Conservation (phyloP, 2,113 vertebrate species). For the Channa maculata region DNA sequence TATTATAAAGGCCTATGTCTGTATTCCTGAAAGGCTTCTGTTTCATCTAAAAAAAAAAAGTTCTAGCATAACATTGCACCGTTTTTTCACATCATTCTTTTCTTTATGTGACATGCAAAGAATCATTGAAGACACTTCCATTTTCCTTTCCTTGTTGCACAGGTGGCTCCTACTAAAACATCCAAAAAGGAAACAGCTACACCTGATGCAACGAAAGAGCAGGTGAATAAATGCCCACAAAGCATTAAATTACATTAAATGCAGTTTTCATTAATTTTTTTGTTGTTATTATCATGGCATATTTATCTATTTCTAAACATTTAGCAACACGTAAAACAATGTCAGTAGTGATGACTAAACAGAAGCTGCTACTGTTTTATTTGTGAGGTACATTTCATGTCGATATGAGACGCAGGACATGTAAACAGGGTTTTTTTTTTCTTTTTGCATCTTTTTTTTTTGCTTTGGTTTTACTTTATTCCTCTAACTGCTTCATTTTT, state of each 20-base stretch:
- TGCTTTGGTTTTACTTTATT: slow-evolving; percentile 30
- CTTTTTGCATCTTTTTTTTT: slow-evolving; percentile 12
- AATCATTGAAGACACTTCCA: slow-evolving; percentile 14
- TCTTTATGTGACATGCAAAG: slow-evolving; percentile 2
- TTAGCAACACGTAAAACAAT: neutral
- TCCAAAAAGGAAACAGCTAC: slow-evolving; percentile 79
- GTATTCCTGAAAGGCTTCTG: slow-evolving; percentile 57
- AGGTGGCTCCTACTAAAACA: slow-evolving; percentile 81
- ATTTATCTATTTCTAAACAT: neutral
- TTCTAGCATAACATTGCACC: too few species aligned
- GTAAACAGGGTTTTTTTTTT: slow-evolving; percentile 23
- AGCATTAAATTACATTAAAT: neutral
- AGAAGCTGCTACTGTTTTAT: neutral
- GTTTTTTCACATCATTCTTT: neutral
- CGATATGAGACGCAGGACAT: too few species aligned
- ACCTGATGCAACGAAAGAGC: slow-evolving; percentile 79
- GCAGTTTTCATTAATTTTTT: neutral
- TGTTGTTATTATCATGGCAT: neutral
- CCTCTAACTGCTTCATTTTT: slow-evolving; percentile 64
- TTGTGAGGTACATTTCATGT: slow-evolving; percentile 30
- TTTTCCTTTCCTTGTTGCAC: slow-evolving; percentile 48
- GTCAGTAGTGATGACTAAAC: neutral
- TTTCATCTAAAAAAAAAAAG: slow-evolving; percentile 33
- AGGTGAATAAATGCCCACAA: slow-evolving; percentile 73
- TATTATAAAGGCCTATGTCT: slow-evolving; percentile 59